Percentiles rank a stretch among this genome's conserved stretches.
These are phyloP conservation scores for Microtus ochrogaster DNA, from an alignment of 2,113 vertebrate species.

Conservation along the genomic window DNA sequence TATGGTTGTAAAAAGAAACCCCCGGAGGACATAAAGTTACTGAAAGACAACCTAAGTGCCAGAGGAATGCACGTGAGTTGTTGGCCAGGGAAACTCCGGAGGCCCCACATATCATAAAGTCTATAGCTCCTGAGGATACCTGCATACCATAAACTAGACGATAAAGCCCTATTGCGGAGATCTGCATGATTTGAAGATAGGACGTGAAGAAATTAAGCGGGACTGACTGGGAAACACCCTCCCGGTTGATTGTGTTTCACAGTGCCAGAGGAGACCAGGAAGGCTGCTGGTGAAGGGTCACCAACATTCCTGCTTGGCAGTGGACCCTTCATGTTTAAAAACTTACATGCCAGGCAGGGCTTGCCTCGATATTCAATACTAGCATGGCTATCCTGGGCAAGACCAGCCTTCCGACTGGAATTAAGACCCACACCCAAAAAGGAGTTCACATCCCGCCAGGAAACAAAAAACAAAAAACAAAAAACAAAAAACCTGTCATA, in stretches of 20 bases:
- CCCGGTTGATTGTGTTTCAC: fast-evolving
- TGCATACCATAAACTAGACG: background rate
- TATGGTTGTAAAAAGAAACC: background rate
- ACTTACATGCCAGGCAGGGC: background rate
- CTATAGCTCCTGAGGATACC: background rate
- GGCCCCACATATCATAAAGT: no score
- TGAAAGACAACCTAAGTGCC: background rate
- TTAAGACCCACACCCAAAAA: background rate
- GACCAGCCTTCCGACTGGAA: background rate
- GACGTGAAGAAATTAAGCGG: background rate
- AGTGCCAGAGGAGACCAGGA: background rate
- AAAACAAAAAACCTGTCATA: fast-evolving
- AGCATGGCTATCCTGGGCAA: background rate
- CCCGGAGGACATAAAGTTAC: background rate
- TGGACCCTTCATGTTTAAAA: background rate
- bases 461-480: background rate
- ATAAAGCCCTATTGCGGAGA: background rate
- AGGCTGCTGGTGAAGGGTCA: background rate
- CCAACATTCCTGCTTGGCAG: no score
- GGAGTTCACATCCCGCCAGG: background rate
- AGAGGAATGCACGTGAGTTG: background rate
- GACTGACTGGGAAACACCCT: background rate
- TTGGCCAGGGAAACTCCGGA: background rate
- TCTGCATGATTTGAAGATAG: background rate
- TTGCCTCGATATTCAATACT: background rate